A percentile compares a stretch with the other conserved stretches of the same genome.
phyloP scores from a whole-genome alignment of 2,888 invertebrate species.

The Rhimphoctona megacephalus region DNA sequence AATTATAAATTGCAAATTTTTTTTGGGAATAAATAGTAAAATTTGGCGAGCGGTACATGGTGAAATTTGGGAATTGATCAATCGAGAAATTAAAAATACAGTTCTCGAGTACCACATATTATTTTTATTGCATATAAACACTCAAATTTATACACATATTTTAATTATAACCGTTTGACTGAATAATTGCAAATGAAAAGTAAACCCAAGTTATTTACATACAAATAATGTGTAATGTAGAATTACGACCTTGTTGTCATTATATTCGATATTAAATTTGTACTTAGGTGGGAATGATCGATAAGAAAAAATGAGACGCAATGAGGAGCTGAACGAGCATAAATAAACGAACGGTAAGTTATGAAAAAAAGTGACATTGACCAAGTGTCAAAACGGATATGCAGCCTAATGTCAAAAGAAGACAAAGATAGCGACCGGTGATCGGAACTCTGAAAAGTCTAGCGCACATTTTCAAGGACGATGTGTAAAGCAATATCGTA shows the following conservation, averaged over 20 bases:
- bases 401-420: conserved; percentile 87
- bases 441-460: conserved; percentile 91
- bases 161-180: not conserved
- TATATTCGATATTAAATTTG: not conserved
- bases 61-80: too few relatives aligned
- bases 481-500: conserved; percentile 91
- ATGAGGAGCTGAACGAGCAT: not conserved
- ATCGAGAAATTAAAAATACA: too few relatives aligned
- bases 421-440: conserved; percentile 89
- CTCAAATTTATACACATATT: not conserved
- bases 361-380: conserved; percentile 89
- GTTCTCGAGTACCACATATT: not conserved
- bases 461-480: conserved; percentile 91
- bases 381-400: conserved; percentile 89
- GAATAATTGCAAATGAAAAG: not conserved
- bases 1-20: too few relatives aligned
- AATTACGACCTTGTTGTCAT: not conserved
- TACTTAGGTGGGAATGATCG: not conserved
- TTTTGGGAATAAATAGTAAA: too few relatives aligned
- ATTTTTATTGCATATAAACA: not conserved
- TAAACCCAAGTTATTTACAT: not conserved
- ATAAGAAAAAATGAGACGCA: not conserved
- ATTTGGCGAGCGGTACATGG: too few relatives aligned
- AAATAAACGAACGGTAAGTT: conserved; percentile 61
- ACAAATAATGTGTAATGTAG: not conserved